A percentile compares a stretch with the other conserved stretches of the same genome.
These are phyloP conservation scores for Centruroides vittatus DNA, from an alignment of 1,140 invertebrate species.

Conservation along the genomic window DNA sequence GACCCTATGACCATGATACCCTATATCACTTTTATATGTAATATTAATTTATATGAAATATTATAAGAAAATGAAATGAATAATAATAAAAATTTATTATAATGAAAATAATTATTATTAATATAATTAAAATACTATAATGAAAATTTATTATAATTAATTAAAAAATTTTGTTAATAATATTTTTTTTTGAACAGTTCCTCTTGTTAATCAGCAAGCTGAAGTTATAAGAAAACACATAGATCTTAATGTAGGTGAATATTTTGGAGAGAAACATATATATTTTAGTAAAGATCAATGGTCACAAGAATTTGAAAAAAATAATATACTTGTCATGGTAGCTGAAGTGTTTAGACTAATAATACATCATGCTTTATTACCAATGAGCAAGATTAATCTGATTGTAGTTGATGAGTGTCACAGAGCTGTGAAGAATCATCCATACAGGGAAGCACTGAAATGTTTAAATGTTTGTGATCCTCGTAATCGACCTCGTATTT, in stretches of 20 bases:
- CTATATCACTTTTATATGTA: no score
- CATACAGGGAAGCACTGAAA: constrained; percentile 48
- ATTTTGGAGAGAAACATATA: constrained; percentile 31
- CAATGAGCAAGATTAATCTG: constrained; percentile 49
- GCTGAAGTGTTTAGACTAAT: constrained; percentile 64
- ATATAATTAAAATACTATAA: no score
- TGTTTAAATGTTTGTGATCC: constrained; percentile 32
- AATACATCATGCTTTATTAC: constrained; percentile 46
- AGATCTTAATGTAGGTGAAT: constrained; percentile 35
- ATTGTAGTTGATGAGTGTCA: constrained; percentile 90
- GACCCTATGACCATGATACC: no score
- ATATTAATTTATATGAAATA: no score
- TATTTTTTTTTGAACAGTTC: constrained; percentile 33
- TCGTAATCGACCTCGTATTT: constrained; percentile 33
- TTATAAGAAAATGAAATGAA: no score
- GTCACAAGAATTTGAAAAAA: constrained; percentile 42
- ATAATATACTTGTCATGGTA: constrained; percentile 71
- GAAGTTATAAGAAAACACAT: constrained; percentile 44
- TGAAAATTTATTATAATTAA: no score
- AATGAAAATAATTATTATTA: no score
- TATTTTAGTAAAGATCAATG: constrained; percentile 37
- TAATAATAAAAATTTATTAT: no score
- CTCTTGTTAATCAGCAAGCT: constrained; percentile 63
- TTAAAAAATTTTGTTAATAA: no score
- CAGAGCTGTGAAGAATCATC: constrained; percentile 49